phyloP scores from a whole-genome alignment of 2,797 vertebrate genomes.

The Molossus alvarezi region DNA sequence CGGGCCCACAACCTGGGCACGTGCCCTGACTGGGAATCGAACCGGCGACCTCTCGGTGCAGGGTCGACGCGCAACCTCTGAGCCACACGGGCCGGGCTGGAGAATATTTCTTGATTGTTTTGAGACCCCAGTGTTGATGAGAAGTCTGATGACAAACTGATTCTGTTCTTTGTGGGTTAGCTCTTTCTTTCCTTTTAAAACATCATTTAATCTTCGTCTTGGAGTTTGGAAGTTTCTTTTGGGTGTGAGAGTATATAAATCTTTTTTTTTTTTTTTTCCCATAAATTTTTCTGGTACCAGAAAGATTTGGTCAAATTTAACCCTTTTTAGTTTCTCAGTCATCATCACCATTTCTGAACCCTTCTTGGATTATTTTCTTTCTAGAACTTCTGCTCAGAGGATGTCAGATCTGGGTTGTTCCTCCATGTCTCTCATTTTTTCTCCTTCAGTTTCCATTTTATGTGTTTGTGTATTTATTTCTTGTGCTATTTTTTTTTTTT shows the following conservation, averaged over 20 bases:
- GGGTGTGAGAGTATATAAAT: neutral
- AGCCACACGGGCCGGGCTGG: neutral
- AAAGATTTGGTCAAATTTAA: neutral
- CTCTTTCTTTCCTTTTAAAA: neutral
- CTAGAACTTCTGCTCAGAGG: neutral
- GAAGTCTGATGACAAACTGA: neutral
- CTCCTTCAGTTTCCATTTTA: neutral
- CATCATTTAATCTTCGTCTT: neutral
- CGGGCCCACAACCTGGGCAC: too few relatives aligned
- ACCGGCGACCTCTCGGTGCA: too few relatives aligned
- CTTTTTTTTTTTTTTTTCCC: neutral
- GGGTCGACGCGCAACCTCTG: too few relatives aligned
- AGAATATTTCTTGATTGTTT: neutral
- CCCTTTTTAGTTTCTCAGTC: neutral
- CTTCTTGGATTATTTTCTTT: neutral
- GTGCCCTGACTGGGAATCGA: too few relatives aligned
- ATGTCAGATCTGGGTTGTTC: neutral
- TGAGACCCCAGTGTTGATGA: neutral
- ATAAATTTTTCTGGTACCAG: neutral
- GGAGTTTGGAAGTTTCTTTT: constrained; percentile 35
- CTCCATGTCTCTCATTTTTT: neutral
- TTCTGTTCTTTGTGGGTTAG: neutral
- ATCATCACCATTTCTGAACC: too few relatives aligned
- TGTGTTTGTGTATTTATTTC: neutral
- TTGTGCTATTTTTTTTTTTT: neutral